phyloP scores from a whole-genome alignment of 2,113 vertebrate species.

The Hydrolagus affinis region DNA sequence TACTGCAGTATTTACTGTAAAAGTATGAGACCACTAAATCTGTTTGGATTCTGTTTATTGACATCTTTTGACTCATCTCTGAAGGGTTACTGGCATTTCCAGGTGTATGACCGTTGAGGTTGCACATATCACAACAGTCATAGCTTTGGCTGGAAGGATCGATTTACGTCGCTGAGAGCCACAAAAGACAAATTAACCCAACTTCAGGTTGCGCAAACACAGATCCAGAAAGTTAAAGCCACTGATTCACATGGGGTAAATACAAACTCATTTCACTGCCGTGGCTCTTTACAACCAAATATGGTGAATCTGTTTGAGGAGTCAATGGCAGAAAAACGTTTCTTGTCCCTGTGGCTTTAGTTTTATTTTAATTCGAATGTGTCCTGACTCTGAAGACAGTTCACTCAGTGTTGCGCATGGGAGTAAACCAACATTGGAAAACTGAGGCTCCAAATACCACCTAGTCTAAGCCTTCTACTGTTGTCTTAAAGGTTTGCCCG shows the following conservation, averaged over 20 bases:
- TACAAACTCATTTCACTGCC: not conserved
- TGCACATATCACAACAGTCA: conserved; percentile 91
- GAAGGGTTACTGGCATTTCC: conserved; percentile 87
- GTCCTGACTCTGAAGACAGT: not conserved
- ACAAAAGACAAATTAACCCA: conserved; percentile 76
- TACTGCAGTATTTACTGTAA: too few relatives aligned
- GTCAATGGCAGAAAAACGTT: not conserved
- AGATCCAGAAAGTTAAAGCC: not conserved
- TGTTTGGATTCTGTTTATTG: too few relatives aligned
- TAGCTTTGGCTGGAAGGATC: conserved; percentile 84
- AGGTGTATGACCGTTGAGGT: conserved; percentile 87
- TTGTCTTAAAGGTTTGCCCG: too few relatives aligned
- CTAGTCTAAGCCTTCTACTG: not conserved
- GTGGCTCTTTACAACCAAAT: not conserved
- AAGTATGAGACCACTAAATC: too few relatives aligned
- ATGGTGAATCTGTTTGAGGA: not conserved
- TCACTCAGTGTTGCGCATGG: not conserved
- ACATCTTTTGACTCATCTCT: conserved; percentile 3
- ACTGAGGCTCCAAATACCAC: not conserved
- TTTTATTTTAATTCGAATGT: not conserved
- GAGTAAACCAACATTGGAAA: not conserved
- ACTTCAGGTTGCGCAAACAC: conserved; percentile 87
- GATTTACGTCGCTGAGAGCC: conserved; percentile 67
- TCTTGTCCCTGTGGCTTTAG: not conserved
- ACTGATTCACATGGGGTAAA: not conserved